Evolutionary conservation across 2,888 invertebrate genomes (phyloP).

Genomic region (Campoplex nolae): DNA sequence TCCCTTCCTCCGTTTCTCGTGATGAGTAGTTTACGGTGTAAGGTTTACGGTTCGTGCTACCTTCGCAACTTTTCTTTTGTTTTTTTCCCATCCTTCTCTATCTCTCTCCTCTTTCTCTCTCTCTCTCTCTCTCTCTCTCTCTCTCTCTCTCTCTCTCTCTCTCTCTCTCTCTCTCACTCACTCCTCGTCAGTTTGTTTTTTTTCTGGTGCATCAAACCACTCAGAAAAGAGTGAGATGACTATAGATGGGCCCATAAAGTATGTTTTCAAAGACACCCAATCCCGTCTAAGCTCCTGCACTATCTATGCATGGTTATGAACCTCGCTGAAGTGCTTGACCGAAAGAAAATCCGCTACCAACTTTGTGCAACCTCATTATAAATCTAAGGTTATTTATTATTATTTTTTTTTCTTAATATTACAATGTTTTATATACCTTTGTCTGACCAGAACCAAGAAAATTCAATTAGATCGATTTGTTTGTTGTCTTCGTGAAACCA

Average conservation of each 20-base stretch:
- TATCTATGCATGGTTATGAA: background rate
- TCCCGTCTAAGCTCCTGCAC: background rate
- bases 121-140: background rate
- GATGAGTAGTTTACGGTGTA: slow-evolving; percentile 76
- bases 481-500: background rate
- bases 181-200: slow-evolving; percentile 9
- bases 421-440: background rate
- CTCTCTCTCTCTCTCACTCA: no score
- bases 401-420: slow-evolving; percentile 11
- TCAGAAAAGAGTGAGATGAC: slow-evolving; percentile 23
- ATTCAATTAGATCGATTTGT: background rate
- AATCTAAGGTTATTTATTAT: slow-evolving; percentile 59
- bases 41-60: slow-evolving; percentile 72
- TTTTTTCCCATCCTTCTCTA: slow-evolving; percentile 17
- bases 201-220: slow-evolving; percentile 43
- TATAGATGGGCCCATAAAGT: slow-evolving; percentile 25
- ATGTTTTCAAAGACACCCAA: slow-evolving; percentile 17
- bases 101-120: no score
- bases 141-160: background rate
- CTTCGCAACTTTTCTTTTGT: slow-evolving; percentile 73
- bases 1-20: slow-evolving; percentile 61
- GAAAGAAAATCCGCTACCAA: slow-evolving; percentile 32
- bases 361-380: slow-evolving; percentile 52
- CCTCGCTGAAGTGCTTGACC: slow-evolving; percentile 41
- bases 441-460: background rate